Conservation (phyloP, 2,888 invertebrate genomes). For the Halictus ligatus region DNA sequence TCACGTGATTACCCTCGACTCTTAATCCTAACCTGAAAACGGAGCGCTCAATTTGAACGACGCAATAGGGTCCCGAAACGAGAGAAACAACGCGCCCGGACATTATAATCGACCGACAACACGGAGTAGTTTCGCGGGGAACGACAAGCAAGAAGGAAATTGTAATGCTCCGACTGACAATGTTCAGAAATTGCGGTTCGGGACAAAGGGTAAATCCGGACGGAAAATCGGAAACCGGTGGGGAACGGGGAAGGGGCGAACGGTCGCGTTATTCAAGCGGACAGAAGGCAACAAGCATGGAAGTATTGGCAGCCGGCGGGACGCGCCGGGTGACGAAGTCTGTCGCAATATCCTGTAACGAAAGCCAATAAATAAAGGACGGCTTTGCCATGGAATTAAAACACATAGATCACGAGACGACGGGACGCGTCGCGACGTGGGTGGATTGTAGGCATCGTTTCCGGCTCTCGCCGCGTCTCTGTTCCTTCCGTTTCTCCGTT, state of each 20-base stretch:
- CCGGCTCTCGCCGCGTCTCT: constrained; percentile 62
- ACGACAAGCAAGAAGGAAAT: background rate
- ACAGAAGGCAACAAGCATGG: background rate
- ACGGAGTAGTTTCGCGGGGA: background rate
- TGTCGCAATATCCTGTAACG: constrained; percentile 80
- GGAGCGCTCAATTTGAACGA: background rate
- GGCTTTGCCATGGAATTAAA: constrained; percentile 79
- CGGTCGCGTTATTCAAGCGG: background rate
- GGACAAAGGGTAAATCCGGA: background rate
- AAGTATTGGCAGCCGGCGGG: background rate
- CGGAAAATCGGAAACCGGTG: background rate
- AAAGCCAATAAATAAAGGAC: constrained; percentile 81
- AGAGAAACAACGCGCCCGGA: background rate
- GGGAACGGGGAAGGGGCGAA: background rate
- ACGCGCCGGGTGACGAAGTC: constrained; percentile 72
- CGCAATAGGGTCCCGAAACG: background rate
- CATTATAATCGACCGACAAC: background rate
- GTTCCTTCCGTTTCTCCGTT: constrained; percentile 17
- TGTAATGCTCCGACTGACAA: background rate
- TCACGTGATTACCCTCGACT: too few relatives aligned
- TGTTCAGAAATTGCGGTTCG: background rate
- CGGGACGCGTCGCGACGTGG: constrained; percentile 38
- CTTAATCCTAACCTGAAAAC: too few relatives aligned
- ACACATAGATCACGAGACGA: constrained; percentile 77
- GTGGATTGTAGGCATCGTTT: constrained; percentile 66